These are phyloP conservation scores for Tribolium madens DNA, from an alignment of 1,140 invertebrate species.

Conservation along the genomic window DNA sequence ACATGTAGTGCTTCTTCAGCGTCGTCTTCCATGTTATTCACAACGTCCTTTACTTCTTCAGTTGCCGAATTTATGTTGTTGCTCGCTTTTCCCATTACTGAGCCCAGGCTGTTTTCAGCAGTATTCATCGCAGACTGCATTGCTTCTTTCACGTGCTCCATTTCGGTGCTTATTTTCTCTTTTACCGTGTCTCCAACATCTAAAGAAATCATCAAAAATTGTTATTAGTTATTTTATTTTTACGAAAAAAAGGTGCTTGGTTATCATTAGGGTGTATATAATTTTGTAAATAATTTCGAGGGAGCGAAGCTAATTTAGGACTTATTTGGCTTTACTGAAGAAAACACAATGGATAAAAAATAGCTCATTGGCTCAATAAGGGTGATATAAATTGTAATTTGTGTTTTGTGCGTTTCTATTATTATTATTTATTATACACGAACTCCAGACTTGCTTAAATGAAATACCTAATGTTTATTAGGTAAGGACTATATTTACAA, in stretches of 20 bases:
- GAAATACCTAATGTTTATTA: no score
- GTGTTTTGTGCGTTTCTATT: not conserved
- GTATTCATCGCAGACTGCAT: conserved; percentile 58
- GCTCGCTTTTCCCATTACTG: conserved; percentile 57
- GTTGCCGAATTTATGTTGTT: conserved; percentile 53
- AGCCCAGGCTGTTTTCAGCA: conserved; percentile 59
- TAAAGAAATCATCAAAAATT: conserved; percentile 42
- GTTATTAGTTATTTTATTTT: not conserved
- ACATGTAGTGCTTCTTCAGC: conserved; percentile 50
- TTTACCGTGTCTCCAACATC: conserved; percentile 61
- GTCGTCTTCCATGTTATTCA: conserved; percentile 51
- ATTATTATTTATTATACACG: no score
- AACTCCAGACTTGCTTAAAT: no score
- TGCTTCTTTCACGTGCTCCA: conserved; percentile 59
- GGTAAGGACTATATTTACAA: no score
- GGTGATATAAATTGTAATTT: not conserved
- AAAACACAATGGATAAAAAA: no score
- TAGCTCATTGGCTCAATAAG: no score
- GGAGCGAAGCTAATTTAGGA: no score
- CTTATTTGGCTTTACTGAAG: no score
- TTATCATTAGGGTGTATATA: no score
- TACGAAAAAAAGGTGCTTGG: no score
- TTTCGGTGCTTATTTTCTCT: conserved; percentile 54
- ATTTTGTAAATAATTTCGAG: no score
- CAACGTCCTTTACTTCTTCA: conserved; percentile 46